Base-by-base conservation (phyloP, 2,888 invertebrate species). In the Spilosoma lubricipeda region DNA sequence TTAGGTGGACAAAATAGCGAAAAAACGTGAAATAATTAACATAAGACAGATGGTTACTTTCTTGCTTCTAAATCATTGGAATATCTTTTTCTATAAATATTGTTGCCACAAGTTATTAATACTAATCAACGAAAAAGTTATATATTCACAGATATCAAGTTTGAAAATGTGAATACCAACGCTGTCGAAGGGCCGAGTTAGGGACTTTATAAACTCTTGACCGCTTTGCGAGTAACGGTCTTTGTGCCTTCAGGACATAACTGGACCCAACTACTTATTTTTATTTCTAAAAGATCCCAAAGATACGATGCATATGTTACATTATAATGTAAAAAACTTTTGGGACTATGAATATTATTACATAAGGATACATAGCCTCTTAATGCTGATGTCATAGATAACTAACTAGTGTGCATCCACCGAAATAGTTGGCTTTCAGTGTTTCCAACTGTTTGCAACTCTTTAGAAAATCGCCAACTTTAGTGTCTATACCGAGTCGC, bases 191-290 rank as follows among this genome's bases (percentile, higher is more conserved):
- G 27, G 30, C 72, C 72, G 74, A 79, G 69, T 75, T 79, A 30
- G 72, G 74, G 68, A 63, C 67, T 77, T 76, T 72, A 75, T 75
- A 68, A 67, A 67, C 82, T 80, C 77, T 81, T 75, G 69, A 75
- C 80, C 71, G 70, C 73, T 67, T 78, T 73, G 72, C 64, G 33
- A 75, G 76, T 80, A 78, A 81, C 73, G 74, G 72, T 27, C 63
- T 74, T 76, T 76, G 36, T 63, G 72, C 72, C 45, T 73, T 75
- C 65, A 42, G 67, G 70, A 76, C 65, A 74, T 79, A 67, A 64
- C 65, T 64, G 52, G 36, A 67, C 74, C 42, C n/a, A 72, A 72
- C 66, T 67, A 56, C 65, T 63, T 64, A 64, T 30, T 33, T 20
- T 33, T 33, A 33, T 23, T 69, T 27, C 52, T 56, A 52, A 68